Evolutionary conservation across 2,888 invertebrate species (phyloP), one percentile per base, ranked within the genome.

Genomic region (Listrodromus nycthemerus): DNA sequence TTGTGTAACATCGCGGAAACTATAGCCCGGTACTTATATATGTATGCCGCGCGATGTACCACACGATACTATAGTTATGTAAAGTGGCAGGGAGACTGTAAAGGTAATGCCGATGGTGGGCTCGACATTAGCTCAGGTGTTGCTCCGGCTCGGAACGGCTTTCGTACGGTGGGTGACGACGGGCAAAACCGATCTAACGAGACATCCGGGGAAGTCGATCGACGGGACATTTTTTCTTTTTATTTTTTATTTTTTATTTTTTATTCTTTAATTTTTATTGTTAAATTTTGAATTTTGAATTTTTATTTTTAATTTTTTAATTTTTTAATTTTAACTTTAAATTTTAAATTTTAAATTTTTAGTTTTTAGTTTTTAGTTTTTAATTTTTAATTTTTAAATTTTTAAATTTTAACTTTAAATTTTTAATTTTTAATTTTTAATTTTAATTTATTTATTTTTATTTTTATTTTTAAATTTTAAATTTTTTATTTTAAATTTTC

Each of bases 11-110:
- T 30, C 61, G 61, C 61, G 8, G 30, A 30, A 61, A 61, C 61
- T 61, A 30, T 61, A 61, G 61, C n/a, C n/a, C 61, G 6, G 27
- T 61, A 45, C 41, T 45, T 45, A 27, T 61, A 55, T 55, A 24
- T 45, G 16, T 61, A 55, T 55, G 55, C 55, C 10, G 21, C 55
- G 24, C 55, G 55, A 55, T 55, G 55, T 55, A 24, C 55, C 55
- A 24, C 55, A 55, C 24, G 41, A 45, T 45, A 55, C 24, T 24
- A 10, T 55, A 55, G 21, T 24, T 55, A 55, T 55, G 19, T 50
- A 50, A 8, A 19, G 7, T 7, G 50, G 50, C 50, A n/a, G 50
- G 16, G 50, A 16, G 19, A 45, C 41, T 41, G 13, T 16, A 16
- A 4, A 13, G 41, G 41, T 45, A 45, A 45, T 4, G 16, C 41